Evolutionary conservation across 2,888 invertebrate species (phyloP).

Genomic region (Agrochola macilenta): DNA sequence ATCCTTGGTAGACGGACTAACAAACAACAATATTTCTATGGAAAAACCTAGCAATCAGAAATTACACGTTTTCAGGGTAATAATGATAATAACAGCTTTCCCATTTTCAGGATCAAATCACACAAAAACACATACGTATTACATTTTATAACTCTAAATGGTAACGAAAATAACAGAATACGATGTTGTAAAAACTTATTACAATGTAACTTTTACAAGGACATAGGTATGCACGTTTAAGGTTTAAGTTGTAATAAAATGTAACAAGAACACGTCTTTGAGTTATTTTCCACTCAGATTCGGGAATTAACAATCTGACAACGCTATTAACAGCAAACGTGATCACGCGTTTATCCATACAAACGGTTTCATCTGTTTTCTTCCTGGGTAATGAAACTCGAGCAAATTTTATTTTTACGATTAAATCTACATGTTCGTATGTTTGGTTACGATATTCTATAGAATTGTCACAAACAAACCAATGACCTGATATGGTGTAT

Average conservation of each 20-base stretch:
- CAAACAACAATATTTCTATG: not conserved
- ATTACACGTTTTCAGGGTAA: not conserved
- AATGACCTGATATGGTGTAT: too few species aligned
- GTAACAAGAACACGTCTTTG: conserved; percentile 10
- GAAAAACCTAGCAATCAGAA: too few species aligned
- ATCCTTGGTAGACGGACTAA: too few species aligned
- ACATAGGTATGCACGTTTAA: not conserved
- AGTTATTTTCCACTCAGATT: conserved; percentile 16
- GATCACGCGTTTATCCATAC: too few species aligned
- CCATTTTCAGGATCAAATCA: not conserved
- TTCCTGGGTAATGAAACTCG: too few species aligned
- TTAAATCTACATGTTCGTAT: too few species aligned
- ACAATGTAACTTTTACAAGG: conserved; percentile 1
- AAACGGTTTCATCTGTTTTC: too few species aligned
- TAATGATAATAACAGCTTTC: not conserved
- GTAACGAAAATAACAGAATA: not conserved
- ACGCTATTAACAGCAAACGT: too few species aligned
- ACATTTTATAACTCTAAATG: not conserved
- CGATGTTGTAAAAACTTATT: conserved; percentile 19
- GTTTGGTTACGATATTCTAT: too few species aligned
- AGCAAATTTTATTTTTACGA: too few species aligned
- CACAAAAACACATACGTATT: not conserved
- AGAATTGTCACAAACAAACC: too few species aligned
- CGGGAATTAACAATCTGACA: conserved; percentile 3
- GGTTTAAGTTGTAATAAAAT: conserved; percentile 6